Percentiles rank a stretch among this genome's conserved stretches.
phyloP scores from a whole-genome alignment of 2,888 invertebrate genomes.

The Corythucha ciliata region DNA sequence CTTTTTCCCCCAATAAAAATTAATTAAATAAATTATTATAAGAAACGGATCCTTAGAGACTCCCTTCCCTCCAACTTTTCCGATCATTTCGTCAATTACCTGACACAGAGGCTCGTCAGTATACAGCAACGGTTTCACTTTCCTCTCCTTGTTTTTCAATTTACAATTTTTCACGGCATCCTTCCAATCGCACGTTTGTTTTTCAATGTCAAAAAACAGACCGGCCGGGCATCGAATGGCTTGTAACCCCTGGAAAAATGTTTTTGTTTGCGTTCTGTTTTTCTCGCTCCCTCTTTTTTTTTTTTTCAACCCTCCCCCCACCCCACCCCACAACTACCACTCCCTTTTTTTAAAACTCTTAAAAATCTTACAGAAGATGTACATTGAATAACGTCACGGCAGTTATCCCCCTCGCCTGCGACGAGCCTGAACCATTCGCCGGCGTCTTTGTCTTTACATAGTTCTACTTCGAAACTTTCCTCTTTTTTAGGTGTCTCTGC shows the following conservation, averaged over 20 bases:
- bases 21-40: background rate
- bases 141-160: conserved; percentile 77
- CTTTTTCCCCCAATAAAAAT: conserved; percentile 43
- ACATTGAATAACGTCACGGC: conserved; percentile 91
- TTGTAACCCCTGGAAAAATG: conserved; percentile 64
- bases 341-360: no score
- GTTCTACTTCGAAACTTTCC: conserved; percentile 76
- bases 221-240: conserved; percentile 88
- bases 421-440: conserved; percentile 91
- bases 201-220: conserved; percentile 85
- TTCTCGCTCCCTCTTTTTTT: no score
- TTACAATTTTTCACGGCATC: conserved; percentile 89
- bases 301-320: no score
- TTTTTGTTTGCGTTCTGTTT: no score
- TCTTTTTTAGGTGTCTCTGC: conserved; percentile 49
- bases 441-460: conserved; percentile 90
- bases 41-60: background rate
- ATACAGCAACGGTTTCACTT: conserved; percentile 73
- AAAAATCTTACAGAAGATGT: conserved; percentile 79
- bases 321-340: no score
- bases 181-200: conserved; percentile 92
- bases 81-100: no score
- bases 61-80: background rate
- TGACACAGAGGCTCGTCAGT: conserved; percentile 81
- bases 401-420: conserved; percentile 81